These are phyloP conservation scores for Ectropis grisescens DNA, from an alignment of 1,140 invertebrate species.

Conservation along the genomic window DNA sequence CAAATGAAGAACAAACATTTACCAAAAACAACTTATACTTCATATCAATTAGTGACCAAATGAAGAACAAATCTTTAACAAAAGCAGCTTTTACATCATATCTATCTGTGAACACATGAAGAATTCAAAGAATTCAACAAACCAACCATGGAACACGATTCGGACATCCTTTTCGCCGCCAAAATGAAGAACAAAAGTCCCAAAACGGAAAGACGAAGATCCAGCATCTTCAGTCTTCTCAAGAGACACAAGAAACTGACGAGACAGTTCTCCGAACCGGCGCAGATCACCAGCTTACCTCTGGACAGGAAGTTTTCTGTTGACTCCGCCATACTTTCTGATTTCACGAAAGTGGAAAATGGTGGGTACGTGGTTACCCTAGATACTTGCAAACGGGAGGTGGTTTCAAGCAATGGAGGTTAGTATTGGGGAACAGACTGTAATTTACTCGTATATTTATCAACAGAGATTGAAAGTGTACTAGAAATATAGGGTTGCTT, in stretches of 20 bases:
- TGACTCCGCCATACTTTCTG: slow-evolving; percentile 40
- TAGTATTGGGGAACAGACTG: too few relatives aligned
- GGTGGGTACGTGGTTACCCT: slow-evolving; percentile 2
- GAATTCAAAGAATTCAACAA: too few relatives aligned
- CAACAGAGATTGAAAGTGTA: too few relatives aligned
- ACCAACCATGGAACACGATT: slow-evolving; percentile 36
- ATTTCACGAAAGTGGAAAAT: slow-evolving; percentile 19
- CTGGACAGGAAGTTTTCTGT: slow-evolving; percentile 39
- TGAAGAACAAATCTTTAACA: too few relatives aligned
- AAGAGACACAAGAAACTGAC: slow-evolving; percentile 40
- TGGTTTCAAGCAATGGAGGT: slow-evolving; percentile 22
- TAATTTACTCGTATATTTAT: too few relatives aligned
- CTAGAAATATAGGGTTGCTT: too few relatives aligned
- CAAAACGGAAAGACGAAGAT: slow-evolving; percentile 28
- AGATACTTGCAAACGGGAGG: too few relatives aligned
- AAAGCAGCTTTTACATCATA: too few relatives aligned
- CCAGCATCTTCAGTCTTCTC: slow-evolving; percentile 44
- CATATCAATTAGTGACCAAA: too few relatives aligned
- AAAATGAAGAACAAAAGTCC: slow-evolving; percentile 37
- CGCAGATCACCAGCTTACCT: slow-evolving; percentile 1
- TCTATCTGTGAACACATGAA: too few relatives aligned
- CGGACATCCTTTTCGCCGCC: slow-evolving; percentile 10
- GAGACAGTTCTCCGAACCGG: slow-evolving; percentile 36
- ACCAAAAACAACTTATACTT: too few relatives aligned
- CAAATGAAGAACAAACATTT: too few relatives aligned